These are phyloP conservation scores for Bradypodion pumilum DNA, from an alignment of 2,797 vertebrate genomes.

Conservation along the genomic window DNA sequence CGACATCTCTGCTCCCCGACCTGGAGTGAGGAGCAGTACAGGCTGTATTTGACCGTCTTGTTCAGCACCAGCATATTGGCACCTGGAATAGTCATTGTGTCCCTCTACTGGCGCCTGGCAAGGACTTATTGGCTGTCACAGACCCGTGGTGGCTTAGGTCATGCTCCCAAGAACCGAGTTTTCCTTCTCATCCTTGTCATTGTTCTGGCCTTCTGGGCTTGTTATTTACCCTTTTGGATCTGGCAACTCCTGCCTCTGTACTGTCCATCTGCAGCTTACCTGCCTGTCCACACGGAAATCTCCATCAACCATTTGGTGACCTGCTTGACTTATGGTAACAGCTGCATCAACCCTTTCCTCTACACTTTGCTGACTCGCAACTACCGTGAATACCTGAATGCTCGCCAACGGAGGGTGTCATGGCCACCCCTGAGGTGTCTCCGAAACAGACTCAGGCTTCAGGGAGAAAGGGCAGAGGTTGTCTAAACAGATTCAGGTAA, in stretches of 20 bases:
- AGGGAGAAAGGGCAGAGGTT: neutral
- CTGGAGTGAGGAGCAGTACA: conserved; percentile 86
- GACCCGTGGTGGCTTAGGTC: conserved; percentile 77
- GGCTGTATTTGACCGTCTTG: conserved; percentile 82
- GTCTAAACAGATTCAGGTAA: conserved; percentile 20
- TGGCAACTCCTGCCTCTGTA: conserved; percentile 89
- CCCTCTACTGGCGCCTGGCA: conserved; percentile 82
- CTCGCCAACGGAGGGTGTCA: conserved; percentile 32
- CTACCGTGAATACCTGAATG: conserved; percentile 83
- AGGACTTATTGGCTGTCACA: conserved; percentile 87
- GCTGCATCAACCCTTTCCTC: conserved; percentile 88
- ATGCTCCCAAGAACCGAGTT: conserved; percentile 83
- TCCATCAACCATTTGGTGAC: conserved; percentile 86
- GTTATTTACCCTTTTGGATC: conserved; percentile 89
- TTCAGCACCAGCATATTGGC: conserved; percentile 88
- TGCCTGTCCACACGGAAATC: conserved; percentile 82
- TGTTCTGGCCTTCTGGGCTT: conserved; percentile 87
- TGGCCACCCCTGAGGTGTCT: neutral
- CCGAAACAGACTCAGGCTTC: conserved; percentile 7
- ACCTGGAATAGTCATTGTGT: conserved; percentile 84
- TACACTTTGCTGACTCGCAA: conserved; percentile 86
- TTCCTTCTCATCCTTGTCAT: conserved; percentile 85
- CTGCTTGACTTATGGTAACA: conserved; percentile 86
- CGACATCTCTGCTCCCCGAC: conserved; percentile 81
- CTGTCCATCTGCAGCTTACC: conserved; percentile 74